Evolutionary conservation across 2,113 vertebrate genomes (phyloP), one percentile per base, ranked within the genome.

Genomic region (Periophthalmodon schlosseri): DNA sequence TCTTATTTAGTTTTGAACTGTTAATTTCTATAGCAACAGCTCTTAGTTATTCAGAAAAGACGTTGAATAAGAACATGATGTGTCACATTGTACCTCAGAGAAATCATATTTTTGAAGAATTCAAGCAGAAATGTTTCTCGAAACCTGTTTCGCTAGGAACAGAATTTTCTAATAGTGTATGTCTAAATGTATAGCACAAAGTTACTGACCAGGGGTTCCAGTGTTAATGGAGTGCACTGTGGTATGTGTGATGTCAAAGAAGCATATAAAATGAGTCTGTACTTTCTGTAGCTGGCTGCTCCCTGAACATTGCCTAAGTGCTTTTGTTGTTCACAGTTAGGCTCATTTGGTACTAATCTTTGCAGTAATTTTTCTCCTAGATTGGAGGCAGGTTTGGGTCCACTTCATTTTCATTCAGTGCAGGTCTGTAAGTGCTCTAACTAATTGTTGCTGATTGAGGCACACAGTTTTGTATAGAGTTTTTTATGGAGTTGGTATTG

Each of bases 331-430:
- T 47, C 36, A 68, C 65, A 23, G 7, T 67, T 67, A 21, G 36
- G 14, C 65, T 44, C n/a, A 47, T 66, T 66, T 66, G 10, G 33
- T 20, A 21, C 18, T 21, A 66, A 66, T 67, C 10, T 44, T 67
- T 21, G 20, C 18, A 67, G 36, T 47, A 24, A 47, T 18, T 72
- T 68, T 18, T 44, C 46, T 34, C n/a, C 12, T 63, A 64, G 24
- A 16, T 21, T 39, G 36, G 15, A 66, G 34, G 10, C 18, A 39
- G 28, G 63, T 16, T 71, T 28, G 21, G 47, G 21, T 23, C 49
- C 18, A 6, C 52, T 69, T 75, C 18, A 75, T 69, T 69, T 50
- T 60, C 9, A 47, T 67, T 47, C 65, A 34, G 21, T 39, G 50
- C 54, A 34, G 52, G 69, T 68, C 64, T 15, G 68, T 57, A 24